These are phyloP conservation scores for Psittacara wagleri DNA, from an alignment of 2,113 vertebrate species.

Conservation along the genomic window DNA sequence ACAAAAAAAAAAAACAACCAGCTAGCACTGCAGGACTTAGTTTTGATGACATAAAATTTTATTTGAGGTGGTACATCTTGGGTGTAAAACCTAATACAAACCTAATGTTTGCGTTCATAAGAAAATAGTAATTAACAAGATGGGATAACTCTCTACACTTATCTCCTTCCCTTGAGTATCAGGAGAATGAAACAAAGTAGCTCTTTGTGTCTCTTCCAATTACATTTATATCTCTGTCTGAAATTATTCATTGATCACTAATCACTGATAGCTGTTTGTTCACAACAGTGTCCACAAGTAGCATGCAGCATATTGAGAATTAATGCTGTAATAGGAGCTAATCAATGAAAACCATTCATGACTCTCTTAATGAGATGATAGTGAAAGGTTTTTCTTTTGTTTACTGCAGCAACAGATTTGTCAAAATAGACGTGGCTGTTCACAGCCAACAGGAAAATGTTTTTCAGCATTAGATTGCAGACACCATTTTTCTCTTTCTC, in stretches of 20 bases:
- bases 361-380: conserved; percentile 65
- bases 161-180: neutral
- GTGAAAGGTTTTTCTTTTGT: conserved; percentile 58
- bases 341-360: conserved; percentile 70
- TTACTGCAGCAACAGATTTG: conserved; percentile 49
- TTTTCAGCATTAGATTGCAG: conserved; percentile 35
- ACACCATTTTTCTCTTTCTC: conserved; percentile 54
- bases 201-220: conserved; percentile 42
- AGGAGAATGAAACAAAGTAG: conserved; percentile 60
- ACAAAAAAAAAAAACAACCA: rapidly evolving
- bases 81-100: neutral
- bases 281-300: conserved; percentile 48
- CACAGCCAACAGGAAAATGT: conserved; percentile 57
- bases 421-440: conserved; percentile 57
- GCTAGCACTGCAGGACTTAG: neutral
- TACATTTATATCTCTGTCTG: conserved; percentile 59
- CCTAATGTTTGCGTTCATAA: neutral
- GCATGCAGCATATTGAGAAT: conserved; percentile 57
- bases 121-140: conserved; percentile 17
- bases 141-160: conserved; percentile 36
- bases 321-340: conserved; percentile 67
- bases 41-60: neutral
- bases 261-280: conserved; percentile 74
- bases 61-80: neutral
- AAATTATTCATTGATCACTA: conserved; percentile 74